Conservation (phyloP, 2,888 invertebrate species). For the Aleiodes testaceus region DNA sequence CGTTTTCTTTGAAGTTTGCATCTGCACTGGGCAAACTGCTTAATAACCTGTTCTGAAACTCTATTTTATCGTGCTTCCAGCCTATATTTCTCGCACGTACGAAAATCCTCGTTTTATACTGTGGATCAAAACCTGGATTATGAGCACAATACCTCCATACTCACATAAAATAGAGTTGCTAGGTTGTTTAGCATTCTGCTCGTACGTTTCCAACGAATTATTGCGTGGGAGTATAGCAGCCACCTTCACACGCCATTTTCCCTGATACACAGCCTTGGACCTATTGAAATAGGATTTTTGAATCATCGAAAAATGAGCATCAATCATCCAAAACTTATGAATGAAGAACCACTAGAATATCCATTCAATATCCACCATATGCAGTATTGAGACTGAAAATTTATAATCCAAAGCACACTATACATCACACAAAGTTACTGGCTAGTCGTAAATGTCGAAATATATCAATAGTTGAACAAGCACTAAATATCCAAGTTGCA, state of each 20-base stretch:
- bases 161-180: conserved; percentile 33
- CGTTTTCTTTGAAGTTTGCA: conserved; percentile 21
- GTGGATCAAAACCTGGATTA: conserved; percentile 38
- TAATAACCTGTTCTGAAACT: conserved; percentile 40
- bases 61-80: conserved; percentile 31
- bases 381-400: conserved; percentile 57
- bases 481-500: conserved; percentile 58
- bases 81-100: conserved; percentile 19
- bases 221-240: conserved; percentile 28
- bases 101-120: conserved; percentile 18
- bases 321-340: no score
- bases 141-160: conserved; percentile 33
- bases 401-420: conserved; percentile 62
- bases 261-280: no score
- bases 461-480: conserved; percentile 66
- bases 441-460: conserved; percentile 68
- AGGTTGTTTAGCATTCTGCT: conserved; percentile 29
- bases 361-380: conserved; percentile 47
- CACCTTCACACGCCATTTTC: background rate
- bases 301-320: no score
- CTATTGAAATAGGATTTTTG: no score
- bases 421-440: conserved; percentile 66
- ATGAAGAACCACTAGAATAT: background rate
- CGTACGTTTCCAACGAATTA: conserved; percentile 28
- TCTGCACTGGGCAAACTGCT: conserved; percentile 19